Base-by-base conservation (phyloP, 1,140 invertebrate genomes). In the Apis florea region DNA sequence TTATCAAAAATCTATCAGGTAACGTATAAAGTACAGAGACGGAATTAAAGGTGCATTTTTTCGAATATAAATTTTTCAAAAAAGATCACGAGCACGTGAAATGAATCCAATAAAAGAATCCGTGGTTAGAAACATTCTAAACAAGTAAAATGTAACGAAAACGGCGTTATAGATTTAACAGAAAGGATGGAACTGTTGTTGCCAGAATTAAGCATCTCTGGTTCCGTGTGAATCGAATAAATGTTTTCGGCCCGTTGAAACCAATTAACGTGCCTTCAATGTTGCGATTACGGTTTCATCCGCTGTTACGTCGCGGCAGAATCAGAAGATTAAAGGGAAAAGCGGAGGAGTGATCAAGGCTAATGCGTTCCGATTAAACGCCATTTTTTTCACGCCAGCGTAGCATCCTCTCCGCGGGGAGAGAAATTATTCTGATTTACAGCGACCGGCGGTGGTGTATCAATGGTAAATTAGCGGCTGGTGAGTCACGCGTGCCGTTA, bases 351-450 rank as follows among this genome's bases (percentile, higher is more conserved):
- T 71, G 40, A 71, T 56, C 53, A 71, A 40, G 53, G 26, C 69
- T 71, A 71, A 71, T 56, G 69, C 15, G 56, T 71, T 56, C 69
- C 69, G 53, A 71, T 71, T 26, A n/a, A 9, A 56, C 26, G 69
- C 31, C 5, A 24, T n/a, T 40, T 74, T 26, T 74, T 74, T 51
- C 47, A n/a, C 72, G n/a, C 47, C n/a, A 40, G 15, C n/a, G 8
- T 26, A 21, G 26, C n/a, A 40, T 56, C 12, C 10, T n/a, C n/a
- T n/a, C n/a, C 3, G 5, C n/a, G 11, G 26, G 9, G 2, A 19
- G 26, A 54, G 56, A 71, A 54, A 24, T n/a, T n/a, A n/a, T n/a
- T n/a, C 58, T 63, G 72, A 74, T 74, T 74, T 74, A 74, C 58
- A 74, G 15, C 15, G n/a, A 17, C 51, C 6, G 21, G 40, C n/a